These are phyloP conservation scores for Melanogrammus aeglefinus DNA, from an alignment of 2,797 vertebrate genomes.

Conservation along the genomic window DNA sequence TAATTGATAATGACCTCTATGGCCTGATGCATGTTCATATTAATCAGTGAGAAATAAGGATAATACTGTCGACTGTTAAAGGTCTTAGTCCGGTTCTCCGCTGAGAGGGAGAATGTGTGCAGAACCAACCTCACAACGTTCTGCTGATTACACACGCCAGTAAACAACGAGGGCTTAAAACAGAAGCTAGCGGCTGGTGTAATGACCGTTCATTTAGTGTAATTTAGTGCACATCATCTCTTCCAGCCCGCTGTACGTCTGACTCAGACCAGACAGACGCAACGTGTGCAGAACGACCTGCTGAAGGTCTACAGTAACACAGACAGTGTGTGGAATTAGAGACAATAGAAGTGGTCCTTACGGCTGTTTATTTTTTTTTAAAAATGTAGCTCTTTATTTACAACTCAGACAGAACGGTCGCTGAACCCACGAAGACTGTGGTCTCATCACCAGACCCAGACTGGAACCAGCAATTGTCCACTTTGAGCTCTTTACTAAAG, in stretches of 20 bases:
- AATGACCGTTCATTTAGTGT: background rate
- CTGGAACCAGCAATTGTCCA: conserved; percentile 7
- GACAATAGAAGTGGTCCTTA: background rate
- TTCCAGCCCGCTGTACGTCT: background rate
- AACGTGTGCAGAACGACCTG: background rate
- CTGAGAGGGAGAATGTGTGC: background rate
- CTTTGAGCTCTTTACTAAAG: conserved; percentile 37
- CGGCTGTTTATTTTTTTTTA: background rate
- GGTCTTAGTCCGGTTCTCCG: background rate
- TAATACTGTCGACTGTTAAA: background rate
- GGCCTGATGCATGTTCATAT: background rate
- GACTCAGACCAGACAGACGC: background rate
- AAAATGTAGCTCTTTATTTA: background rate
- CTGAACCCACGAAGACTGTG: background rate
- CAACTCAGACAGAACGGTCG: background rate
- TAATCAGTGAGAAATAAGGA: background rate
- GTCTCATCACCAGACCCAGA: background rate
- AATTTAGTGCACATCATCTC: background rate
- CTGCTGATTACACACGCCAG: background rate
- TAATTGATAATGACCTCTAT: background rate
- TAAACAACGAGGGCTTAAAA: background rate
- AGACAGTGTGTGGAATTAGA: background rate
- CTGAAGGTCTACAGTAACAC: background rate
- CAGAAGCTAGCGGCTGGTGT: background rate
- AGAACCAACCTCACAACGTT: background rate